These are phyloP conservation scores for Apis dorsata DNA, from an alignment of 1,140 invertebrate species.

Conservation along the genomic window DNA sequence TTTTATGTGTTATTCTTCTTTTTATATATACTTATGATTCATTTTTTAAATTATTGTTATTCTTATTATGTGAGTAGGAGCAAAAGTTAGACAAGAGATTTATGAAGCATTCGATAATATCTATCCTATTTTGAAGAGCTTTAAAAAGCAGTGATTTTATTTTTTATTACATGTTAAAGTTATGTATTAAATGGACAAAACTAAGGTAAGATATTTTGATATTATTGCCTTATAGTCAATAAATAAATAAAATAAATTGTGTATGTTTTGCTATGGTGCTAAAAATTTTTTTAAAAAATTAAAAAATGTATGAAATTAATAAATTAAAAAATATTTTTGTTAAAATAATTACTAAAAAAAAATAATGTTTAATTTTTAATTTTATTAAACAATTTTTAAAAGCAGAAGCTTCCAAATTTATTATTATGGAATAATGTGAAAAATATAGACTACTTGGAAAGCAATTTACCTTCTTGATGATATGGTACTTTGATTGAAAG, in stretches of 20 bases:
- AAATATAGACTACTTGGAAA: slow-evolving; percentile 9
- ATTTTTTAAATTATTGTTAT: slow-evolving; percentile 40
- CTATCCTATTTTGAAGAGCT: slow-evolving; percentile 99
- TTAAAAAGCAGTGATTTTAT: slow-evolving; percentile 92
- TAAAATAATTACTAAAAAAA: neutral
- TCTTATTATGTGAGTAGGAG: slow-evolving; percentile 83
- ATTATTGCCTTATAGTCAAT: neutral
- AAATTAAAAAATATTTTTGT: neutral
- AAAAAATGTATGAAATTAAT: neutral
- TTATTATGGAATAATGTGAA: neutral
- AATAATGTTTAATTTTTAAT: neutral
- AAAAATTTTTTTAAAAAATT: neutral
- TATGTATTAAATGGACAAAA: neutral
- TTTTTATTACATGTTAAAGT: neutral
- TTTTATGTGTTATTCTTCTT: neutral
- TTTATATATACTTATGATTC: neutral
- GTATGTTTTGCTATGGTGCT: neutral
- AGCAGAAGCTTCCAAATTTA: neutral
- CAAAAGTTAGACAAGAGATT: slow-evolving; percentile 98
- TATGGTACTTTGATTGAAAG: slow-evolving; percentile 32
- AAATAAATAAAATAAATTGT: neutral
- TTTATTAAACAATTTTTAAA: slow-evolving; percentile 1
- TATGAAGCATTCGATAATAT: slow-evolving; percentile 99
- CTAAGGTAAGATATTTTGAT: slow-evolving; percentile 16
- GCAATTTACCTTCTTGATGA: slow-evolving; percentile 25